phyloP scores from a whole-genome alignment of 2,888 invertebrate species.

The Chalcis sispes region DNA sequence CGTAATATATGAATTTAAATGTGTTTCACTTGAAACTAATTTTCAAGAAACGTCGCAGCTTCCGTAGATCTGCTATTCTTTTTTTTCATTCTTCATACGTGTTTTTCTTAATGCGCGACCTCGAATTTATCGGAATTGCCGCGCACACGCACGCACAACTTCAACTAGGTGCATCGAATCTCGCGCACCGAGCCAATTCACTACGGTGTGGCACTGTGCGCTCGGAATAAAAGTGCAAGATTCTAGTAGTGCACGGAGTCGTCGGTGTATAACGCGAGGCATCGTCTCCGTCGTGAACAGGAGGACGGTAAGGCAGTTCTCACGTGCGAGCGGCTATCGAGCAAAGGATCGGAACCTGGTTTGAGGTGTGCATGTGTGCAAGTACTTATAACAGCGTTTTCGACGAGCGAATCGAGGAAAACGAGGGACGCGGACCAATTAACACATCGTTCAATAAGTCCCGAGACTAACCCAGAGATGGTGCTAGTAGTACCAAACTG shows the following conservation, averaged over 20 bases:
- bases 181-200: slow-evolving; percentile 62
- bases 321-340: slow-evolving; percentile 59
- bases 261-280: not conserved
- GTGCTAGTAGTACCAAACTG: no score
- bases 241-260: no score
- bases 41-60: not conserved
- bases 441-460: no score
- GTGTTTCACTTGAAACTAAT: no score
- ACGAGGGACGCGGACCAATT: slow-evolving; percentile 58
- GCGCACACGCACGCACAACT: slow-evolving; percentile 30
- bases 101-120: not conserved
- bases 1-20: no score
- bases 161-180: slow-evolving; percentile 60
- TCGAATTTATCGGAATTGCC: slow-evolving; percentile 17
- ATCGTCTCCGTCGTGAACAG: no score
- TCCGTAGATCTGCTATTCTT: slow-evolving; percentile 8
- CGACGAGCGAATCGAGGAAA: slow-evolving; percentile 49
- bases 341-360: slow-evolving; percentile 56
- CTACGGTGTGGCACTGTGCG: slow-evolving; percentile 56
- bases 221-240: slow-evolving; percentile 49
- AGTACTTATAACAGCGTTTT: slow-evolving; percentile 19
- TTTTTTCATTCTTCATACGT: not conserved
- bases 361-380: not conserved
- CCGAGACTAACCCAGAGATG: no score
- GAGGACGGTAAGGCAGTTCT: slow-evolving; percentile 52